phyloP scores from a whole-genome alignment of 2,888 invertebrate genomes.

The Lucinisca nassula region DNA sequence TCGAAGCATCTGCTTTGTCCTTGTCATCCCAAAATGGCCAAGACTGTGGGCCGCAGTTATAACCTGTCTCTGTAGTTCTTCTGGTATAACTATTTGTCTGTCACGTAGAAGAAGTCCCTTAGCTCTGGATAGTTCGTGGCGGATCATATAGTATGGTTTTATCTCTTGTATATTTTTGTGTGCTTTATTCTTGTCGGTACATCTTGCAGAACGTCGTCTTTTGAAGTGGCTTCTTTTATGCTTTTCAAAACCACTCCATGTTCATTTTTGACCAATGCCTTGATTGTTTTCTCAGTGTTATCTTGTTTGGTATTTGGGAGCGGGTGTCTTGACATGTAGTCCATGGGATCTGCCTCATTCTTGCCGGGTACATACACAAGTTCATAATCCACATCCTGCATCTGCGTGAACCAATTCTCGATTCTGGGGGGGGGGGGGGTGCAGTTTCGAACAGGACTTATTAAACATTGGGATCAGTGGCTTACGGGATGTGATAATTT shows the following conservation, averaged over 20 bases:
- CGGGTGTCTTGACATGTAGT: slow-evolving; percentile 46
- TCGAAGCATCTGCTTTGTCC: slow-evolving; percentile 37
- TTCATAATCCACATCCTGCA: slow-evolving; percentile 52
- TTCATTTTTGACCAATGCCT: not conserved
- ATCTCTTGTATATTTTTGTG: not conserved
- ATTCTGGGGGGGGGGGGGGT: slow-evolving; percentile 36
- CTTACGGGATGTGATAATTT: slow-evolving; percentile 42
- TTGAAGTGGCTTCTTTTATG: not conserved
- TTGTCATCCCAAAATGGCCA: slow-evolving; percentile 47
- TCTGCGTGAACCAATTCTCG: slow-evolving; percentile 35
- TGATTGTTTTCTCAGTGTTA: slow-evolving; percentile 23
- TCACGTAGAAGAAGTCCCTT: slow-evolving; percentile 23
- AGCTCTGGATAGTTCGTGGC: slow-evolving; percentile 12
- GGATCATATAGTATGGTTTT: not conserved
- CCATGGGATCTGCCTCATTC: slow-evolving; percentile 40
- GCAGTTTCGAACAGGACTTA: slow-evolving; percentile 1
- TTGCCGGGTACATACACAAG: slow-evolving; percentile 57
- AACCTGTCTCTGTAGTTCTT: slow-evolving; percentile 10
- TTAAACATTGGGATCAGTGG: slow-evolving; percentile 44
- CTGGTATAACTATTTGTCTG: slow-evolving; percentile 31
- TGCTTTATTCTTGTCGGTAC: not conserved
- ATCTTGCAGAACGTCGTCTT: slow-evolving; percentile 6
- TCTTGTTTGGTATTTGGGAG: not conserved
- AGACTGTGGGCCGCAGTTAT: slow-evolving; percentile 42
- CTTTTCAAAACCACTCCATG: not conserved